These are phyloP conservation scores for Embidobia sp. DNA, from an alignment of 2,888 invertebrate species.

Conservation along the genomic window DNA sequence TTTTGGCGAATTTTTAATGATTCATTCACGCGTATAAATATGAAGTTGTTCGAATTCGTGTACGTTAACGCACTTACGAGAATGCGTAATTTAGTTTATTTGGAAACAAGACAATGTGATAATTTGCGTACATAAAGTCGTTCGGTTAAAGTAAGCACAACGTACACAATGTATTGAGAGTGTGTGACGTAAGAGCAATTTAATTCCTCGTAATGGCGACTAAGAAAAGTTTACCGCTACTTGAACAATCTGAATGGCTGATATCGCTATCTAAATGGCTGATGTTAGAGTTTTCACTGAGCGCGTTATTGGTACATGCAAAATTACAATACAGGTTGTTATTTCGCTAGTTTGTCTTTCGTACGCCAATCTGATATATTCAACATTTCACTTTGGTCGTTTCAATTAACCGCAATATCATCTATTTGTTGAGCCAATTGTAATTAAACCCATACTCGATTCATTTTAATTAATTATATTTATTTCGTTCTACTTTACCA, in stretches of 20 bases:
- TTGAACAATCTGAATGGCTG: conserved; percentile 55
- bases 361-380: not conserved
- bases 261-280: conserved; percentile 55
- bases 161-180: conserved; percentile 37
- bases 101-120: conserved; percentile 3
- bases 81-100: no score
- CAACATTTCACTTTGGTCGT: not conserved
- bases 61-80: no score
- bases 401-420: not conserved
- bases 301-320: conserved; percentile 13
- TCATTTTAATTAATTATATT: no score
- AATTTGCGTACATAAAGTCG: conserved; percentile 23
- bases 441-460: no score
- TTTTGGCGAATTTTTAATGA: no score
- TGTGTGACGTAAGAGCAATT: conserved; percentile 56
- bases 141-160: conserved; percentile 19
- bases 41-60: no score
- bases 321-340: conserved; percentile 36
- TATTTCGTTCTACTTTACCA: no score
- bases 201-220: conserved; percentile 51
- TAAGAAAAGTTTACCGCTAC: conserved; percentile 52
- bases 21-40: no score
- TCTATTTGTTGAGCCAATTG: no score
- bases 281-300: conserved; percentile 46
- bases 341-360: conserved; percentile 30